Percentiles rank a stretch among this genome's conserved stretches.
Evolutionary conservation across 2,797 vertebrate genomes (phyloP).

Genomic region (Lepus townsendii): DNA sequence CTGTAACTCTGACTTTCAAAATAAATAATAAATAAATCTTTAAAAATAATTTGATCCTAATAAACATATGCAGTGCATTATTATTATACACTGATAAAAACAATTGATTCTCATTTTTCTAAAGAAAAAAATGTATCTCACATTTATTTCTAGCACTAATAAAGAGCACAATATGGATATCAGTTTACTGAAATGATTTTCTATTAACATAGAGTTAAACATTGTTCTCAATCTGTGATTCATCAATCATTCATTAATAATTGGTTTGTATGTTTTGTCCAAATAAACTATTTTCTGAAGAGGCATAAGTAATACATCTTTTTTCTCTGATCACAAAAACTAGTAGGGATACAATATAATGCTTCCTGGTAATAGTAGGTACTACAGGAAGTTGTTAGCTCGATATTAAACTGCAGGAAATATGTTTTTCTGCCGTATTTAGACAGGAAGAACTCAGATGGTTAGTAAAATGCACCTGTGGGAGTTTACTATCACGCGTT

Average conservation of each 20-base stretch:
- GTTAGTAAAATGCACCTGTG: constrained; percentile 5
- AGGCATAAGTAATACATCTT: background rate
- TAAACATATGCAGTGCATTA: background rate
- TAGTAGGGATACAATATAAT: background rate
- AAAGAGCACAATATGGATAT: background rate
- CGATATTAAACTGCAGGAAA: background rate
- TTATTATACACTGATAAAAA: background rate
- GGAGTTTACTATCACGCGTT: constrained; percentile 4
- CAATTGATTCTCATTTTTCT: background rate
- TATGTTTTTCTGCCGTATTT: background rate
- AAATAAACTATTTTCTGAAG: background rate
- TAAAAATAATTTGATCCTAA: background rate
- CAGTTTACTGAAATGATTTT: background rate
- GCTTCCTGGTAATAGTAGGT: background rate
- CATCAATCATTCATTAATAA: background rate
- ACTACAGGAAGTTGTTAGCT: background rate
- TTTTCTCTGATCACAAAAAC: background rate
- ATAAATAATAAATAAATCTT: too few relatives aligned
- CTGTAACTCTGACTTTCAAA: too few relatives aligned
- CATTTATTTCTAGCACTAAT: background rate
- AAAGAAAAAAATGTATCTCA: background rate
- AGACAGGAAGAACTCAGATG: background rate
- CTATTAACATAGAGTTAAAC: background rate
- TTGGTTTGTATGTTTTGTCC: background rate
- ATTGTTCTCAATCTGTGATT: background rate